Conservation (phyloP, 2,797 vertebrate genomes). For the Myripristis jacobus region DNA sequence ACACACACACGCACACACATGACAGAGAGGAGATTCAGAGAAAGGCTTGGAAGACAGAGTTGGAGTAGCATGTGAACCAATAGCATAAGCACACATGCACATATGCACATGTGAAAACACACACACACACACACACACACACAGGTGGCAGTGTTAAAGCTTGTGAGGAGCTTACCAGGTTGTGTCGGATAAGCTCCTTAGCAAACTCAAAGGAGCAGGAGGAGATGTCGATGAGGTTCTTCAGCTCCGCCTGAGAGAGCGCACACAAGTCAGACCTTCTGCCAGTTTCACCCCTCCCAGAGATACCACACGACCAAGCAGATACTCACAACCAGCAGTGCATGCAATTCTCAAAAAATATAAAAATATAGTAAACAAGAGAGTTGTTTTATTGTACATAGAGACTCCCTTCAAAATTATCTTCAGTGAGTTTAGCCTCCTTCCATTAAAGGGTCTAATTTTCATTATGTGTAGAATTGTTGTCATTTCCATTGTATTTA, state of each 20-base stretch:
- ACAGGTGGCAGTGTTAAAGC: background rate
- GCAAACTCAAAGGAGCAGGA: constrained; percentile 97
- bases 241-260: constrained; percentile 90
- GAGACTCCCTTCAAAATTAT: too few relatives aligned
- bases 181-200: constrained; percentile 97
- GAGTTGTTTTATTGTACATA: too few relatives aligned
- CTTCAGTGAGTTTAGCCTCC: too few relatives aligned
- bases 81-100: background rate
- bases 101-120: background rate
- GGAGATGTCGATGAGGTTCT: constrained; percentile 93
- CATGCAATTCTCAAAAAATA: background rate
- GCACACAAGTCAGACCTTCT: constrained; percentile 2
- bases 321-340: background rate
- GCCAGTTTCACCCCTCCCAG: background rate
- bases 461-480: too few relatives aligned
- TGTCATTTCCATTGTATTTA: too few relatives aligned
- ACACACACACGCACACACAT: background rate
- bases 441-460: too few relatives aligned
- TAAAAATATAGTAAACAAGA: background rate
- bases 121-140: constrained; percentile 18
- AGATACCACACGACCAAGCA: constrained; percentile 12
- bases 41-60: background rate
- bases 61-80: constrained; percentile 15
- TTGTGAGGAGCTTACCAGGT: constrained; percentile 86
- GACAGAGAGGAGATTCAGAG: constrained; percentile 18